phyloP scores from a whole-genome alignment of 2,113 vertebrate species.

The Lophochroa leadbeateri region DNA sequence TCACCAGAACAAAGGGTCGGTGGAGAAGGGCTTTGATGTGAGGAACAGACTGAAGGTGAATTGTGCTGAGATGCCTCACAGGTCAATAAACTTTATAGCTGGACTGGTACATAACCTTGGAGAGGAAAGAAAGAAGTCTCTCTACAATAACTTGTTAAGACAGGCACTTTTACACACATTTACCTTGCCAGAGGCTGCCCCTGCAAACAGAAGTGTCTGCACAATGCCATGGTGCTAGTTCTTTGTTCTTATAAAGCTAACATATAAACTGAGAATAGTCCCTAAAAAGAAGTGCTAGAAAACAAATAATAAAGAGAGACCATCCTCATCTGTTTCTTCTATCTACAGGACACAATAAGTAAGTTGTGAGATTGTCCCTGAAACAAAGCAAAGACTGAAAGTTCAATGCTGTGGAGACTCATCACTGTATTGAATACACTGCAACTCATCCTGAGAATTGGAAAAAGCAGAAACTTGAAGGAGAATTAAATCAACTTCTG shows the following conservation, averaged over 20 bases:
- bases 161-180: background rate
- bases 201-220: background rate
- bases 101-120: background rate
- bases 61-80: background rate
- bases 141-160: background rate
- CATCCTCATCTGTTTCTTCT: background rate
- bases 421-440: background rate
- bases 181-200: background rate
- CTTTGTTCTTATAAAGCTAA: background rate
- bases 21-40: conserved; percentile 23
- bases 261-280: background rate
- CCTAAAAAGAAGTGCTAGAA: background rate
- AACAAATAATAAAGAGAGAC: background rate
- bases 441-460: background rate
- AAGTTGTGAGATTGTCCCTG: background rate
- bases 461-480: background rate
- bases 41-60: background rate
- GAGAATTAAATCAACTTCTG: conserved; percentile 12
- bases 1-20: background rate
- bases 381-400: background rate
- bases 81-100: conserved; percentile 53
- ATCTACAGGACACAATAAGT: background rate
- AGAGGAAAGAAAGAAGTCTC: background rate
- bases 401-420: background rate
- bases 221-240: background rate